Conservation (phyloP, 2,113 vertebrate species). For the Gavia stellata region DNA sequence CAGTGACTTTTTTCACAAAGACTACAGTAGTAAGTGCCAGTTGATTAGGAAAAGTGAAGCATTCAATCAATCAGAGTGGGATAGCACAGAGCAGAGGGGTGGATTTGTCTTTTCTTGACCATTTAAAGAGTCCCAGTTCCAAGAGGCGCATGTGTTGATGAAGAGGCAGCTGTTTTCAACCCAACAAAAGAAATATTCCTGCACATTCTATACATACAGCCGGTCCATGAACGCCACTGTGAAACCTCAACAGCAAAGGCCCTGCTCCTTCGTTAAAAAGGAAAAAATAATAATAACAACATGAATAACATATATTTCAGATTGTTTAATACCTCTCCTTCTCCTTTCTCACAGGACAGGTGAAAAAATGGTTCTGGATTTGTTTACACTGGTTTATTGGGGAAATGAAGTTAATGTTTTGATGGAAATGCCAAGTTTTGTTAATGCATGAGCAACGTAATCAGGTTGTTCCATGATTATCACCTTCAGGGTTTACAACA, state of each 20-base stretch:
- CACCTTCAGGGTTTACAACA: background rate
- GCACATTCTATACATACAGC: background rate
- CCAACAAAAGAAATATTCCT: background rate
- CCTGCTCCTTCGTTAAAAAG: background rate
- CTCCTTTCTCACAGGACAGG: background rate
- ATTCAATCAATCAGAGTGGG: background rate
- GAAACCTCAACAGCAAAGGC: background rate
- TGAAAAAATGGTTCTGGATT: background rate
- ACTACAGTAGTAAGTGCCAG: background rate
- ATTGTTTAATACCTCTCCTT: background rate
- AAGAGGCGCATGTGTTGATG: background rate
- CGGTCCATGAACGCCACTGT: background rate
- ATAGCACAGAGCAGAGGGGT: background rate
- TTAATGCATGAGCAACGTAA: background rate
- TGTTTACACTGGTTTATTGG: background rate
- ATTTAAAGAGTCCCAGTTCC: background rate
- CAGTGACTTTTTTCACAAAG: background rate
- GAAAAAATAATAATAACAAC: background rate
- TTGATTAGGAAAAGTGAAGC: fast-evolving
- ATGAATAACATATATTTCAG: background rate
- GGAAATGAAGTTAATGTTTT: background rate
- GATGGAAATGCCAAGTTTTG: background rate
- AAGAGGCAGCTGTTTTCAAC: background rate
- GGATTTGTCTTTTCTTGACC: background rate
- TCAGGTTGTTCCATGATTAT: background rate